These are phyloP conservation scores for Colinus virginianus DNA, from an alignment of 2,113 vertebrate species.

Conservation along the genomic window DNA sequence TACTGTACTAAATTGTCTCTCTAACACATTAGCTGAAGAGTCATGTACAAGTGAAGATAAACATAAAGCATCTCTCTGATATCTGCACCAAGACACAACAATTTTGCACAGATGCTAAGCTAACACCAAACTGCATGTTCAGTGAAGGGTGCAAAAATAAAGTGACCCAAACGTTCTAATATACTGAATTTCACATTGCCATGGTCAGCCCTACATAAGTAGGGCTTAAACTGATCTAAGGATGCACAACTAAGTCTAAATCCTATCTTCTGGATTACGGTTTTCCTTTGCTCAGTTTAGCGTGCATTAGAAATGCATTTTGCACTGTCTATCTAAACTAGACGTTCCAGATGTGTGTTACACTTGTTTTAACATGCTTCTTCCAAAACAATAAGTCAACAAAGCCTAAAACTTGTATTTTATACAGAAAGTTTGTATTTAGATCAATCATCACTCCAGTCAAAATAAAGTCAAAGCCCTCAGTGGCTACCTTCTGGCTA, in stretches of 20 bases:
- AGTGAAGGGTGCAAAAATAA: neutral
- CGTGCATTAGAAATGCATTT: neutral
- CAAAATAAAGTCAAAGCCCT: neutral
- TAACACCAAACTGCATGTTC: neutral
- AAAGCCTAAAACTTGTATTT: neutral
- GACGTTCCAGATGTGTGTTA: neutral
- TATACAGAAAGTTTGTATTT: neutral
- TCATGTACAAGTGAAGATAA: neutral
- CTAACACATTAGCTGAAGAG: neutral
- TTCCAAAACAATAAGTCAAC: neutral
- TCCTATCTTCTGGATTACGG: neutral
- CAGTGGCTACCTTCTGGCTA: neutral
- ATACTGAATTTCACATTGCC: neutral
- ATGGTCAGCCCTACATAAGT: neutral
- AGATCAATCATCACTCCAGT: neutral
- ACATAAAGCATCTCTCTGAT: neutral
- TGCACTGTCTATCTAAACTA: neutral
- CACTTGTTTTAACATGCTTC: neutral
- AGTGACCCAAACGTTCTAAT: neutral
- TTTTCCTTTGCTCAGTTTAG: neutral
- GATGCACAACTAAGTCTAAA: slow-evolving; percentile 3
- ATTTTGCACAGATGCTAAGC: accelerated
- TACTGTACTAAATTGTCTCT: neutral
- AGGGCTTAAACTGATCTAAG: neutral
- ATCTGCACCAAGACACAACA: neutral